phyloP scores from a whole-genome alignment of 2,888 invertebrate genomes.

The Phalangium opilio region DNA sequence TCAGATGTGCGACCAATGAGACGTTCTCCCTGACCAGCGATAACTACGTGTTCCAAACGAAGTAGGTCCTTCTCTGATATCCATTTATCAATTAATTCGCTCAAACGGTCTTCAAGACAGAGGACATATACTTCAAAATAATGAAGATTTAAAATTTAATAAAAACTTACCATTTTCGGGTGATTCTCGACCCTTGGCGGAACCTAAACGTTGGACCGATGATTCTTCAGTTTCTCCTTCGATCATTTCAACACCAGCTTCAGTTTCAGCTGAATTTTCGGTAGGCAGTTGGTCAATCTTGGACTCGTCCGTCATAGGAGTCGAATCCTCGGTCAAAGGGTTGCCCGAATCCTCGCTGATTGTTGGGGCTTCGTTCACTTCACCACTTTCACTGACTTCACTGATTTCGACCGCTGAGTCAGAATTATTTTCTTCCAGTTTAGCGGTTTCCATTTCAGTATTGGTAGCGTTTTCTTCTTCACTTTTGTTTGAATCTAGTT shows the following conservation, averaged over 20 bases:
- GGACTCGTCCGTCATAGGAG: not conserved
- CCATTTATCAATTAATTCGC: slow-evolving; percentile 22
- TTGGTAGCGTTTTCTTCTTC: slow-evolving; percentile 1
- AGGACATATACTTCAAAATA: not conserved
- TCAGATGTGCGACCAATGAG: slow-evolving; percentile 68
- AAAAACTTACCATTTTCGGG: not conserved
- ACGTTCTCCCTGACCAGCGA: slow-evolving; percentile 24
- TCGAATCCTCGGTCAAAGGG: not conserved
- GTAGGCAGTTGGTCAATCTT: not conserved
- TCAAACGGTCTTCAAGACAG: slow-evolving; percentile 13
- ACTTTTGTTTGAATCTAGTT: not conserved
- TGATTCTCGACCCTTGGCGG: not conserved
- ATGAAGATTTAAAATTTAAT: too few relatives aligned
- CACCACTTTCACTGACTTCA: not conserved
- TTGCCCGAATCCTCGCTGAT: too few relatives aligned
- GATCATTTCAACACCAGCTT: not conserved
- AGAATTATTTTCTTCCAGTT: slow-evolving; percentile 2
- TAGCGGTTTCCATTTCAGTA: slow-evolving; percentile 4
- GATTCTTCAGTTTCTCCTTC: not conserved
- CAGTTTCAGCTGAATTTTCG: not conserved
- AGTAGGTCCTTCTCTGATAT: slow-evolving; percentile 22
- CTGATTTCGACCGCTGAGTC: not conserved
- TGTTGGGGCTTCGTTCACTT: not conserved
- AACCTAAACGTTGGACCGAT: too few relatives aligned
- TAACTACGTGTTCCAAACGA: slow-evolving; percentile 24